Percentiles rank a stretch among this genome's conserved stretches.
Conservation (phyloP, 2,888 invertebrate species). For the Dendrolimus houi region DNA sequence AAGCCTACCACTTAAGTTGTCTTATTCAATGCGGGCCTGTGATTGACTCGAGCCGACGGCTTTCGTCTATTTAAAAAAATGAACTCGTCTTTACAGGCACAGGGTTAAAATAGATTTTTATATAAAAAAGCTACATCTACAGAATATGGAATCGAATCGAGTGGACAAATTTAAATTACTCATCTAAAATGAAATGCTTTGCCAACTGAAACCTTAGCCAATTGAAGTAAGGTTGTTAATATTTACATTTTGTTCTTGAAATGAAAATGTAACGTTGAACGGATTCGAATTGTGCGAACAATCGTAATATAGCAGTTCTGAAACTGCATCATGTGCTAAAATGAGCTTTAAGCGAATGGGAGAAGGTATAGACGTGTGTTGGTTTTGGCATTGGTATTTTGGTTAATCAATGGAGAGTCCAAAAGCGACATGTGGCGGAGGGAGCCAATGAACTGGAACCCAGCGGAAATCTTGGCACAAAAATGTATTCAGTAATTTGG, state of each 20-base stretch:
- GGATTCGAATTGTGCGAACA: not conserved
- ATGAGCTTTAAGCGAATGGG: not conserved
- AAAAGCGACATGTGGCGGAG: conserved; percentile 10
- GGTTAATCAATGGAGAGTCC: conserved; percentile 7
- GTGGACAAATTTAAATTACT: too few relatives aligned
- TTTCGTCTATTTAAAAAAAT: not conserved
- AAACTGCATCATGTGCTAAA: not conserved
- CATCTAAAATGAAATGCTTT: too few relatives aligned
- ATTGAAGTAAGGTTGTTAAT: not conserved
- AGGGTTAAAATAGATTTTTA: not conserved
- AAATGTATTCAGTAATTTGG: conserved; percentile 8
- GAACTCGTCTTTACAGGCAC: not conserved
- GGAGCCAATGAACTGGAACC: conserved; percentile 5
- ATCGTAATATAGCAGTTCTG: not conserved
- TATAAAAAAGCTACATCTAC: conserved; percentile 1
- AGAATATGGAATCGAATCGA: not conserved
- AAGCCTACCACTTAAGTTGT: not conserved
- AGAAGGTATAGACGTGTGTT: not conserved
- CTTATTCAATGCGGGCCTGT: not conserved
- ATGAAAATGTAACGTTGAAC: not conserved
- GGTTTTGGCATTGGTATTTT: not conserved
- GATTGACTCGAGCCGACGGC: not conserved
- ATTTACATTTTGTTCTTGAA: not conserved
- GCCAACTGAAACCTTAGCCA: not conserved
- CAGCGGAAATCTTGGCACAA: conserved; percentile 5